Base-by-base conservation (phyloP, 2,113 vertebrate genomes). In the Centropristis striata region DNA sequence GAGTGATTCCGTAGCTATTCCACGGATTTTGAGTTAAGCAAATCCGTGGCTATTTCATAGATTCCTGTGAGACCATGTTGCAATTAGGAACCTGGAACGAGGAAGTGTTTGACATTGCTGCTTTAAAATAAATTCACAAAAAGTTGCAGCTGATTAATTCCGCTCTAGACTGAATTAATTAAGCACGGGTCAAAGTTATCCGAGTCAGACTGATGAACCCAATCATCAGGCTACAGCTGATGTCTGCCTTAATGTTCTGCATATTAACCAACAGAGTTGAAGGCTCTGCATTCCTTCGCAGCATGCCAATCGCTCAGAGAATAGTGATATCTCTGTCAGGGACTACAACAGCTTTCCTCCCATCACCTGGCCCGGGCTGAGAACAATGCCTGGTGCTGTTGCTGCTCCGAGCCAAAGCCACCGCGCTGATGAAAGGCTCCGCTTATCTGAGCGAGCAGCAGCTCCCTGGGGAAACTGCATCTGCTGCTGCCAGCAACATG, bases 331-430 rank as follows among this genome's bases (percentile, higher is more conserved):
- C 53, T 74, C 73, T 1, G 27, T 70, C 60, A 74, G 47, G 42
- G 73, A 47, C 74, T 77, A 57, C 70, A 58, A 37, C 59, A 67
- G 74, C 36, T 82, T 80, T 79, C 75, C 54, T 86, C 61, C 78
- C 72, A 75, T 92, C 88, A 88, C 90, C 88, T 92, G 90, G 85
- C 14, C 72, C 23, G 3, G 67, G 28, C 80, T 20, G n/a, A 72
- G 59, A 60, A 90, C 76, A 88, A 84, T 71, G 78, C 49, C 54
- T 67, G 21, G 75, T 47, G 41, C 49, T 66, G n/a, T 75, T 46
- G 41, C 84, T 59, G 41, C 74, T 54, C 46, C 78, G 77, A 11
- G 37, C 64, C 55, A 70, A 73, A 84, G 46, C 32, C 49, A 32
- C 53, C 0, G 0, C 4, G 1, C 71, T 69, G 85, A 81, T 87